phyloP scores from a whole-genome alignment of 2,888 invertebrate species.

The Drosophila recens region DNA sequence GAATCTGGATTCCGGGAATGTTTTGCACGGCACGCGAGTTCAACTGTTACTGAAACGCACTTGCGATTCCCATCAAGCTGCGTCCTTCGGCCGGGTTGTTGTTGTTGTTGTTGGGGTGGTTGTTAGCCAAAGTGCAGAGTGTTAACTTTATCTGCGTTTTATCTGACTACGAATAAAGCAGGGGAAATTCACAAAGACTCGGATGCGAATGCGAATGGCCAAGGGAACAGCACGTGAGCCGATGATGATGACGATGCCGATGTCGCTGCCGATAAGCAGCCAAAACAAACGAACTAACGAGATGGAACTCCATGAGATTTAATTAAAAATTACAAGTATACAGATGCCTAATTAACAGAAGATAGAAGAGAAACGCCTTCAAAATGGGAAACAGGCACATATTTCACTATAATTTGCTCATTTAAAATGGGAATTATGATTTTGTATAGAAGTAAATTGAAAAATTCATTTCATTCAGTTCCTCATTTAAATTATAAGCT shows the following conservation, averaged over 20 bases:
- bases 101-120: slow-evolving; percentile 31
- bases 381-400: background rate
- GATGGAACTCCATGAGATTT: slow-evolving; percentile 15
- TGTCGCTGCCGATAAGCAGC: slow-evolving; percentile 30
- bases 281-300: slow-evolving; percentile 36
- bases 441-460: background rate
- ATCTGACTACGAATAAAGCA: slow-evolving; percentile 51
- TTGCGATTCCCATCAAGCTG: slow-evolving; percentile 38
- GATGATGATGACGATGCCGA: slow-evolving; percentile 4
- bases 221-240: slow-evolving; percentile 31
- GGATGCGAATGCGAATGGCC: slow-evolving; percentile 2
- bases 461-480: no score
- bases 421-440: background rate
- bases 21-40: slow-evolving; percentile 58
- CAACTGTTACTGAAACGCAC: slow-evolving; percentile 68
- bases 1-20: background rate
- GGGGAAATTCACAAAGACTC: slow-evolving; percentile 45
- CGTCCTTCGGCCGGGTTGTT: slow-evolving; percentile 35
- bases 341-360: slow-evolving; percentile 14
- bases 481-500: no score
- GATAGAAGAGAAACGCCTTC: slow-evolving; percentile 9
- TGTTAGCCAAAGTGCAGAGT: slow-evolving; percentile 37
- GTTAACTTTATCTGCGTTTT: slow-evolving; percentile 70
- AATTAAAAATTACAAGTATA: slow-evolving; percentile 42
- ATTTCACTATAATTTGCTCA: slow-evolving; percentile 1